phyloP scores from a whole-genome alignment of 64 coral and sea anemone species.

The Dendronephthya gigantea region DNA sequence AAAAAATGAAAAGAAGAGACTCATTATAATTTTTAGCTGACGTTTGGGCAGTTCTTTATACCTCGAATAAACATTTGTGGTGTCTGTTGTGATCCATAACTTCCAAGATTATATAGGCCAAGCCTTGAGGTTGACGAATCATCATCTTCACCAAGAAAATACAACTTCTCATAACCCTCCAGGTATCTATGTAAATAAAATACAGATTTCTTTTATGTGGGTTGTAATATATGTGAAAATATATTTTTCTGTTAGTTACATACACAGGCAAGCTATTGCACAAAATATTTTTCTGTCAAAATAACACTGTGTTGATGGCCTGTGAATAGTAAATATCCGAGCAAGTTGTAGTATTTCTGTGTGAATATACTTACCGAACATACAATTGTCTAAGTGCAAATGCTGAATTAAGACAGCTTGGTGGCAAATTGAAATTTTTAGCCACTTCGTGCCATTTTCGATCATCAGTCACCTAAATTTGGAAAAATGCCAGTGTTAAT shows the following conservation, averaged over 20 bases:
- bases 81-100: neutral
- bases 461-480: constrained; percentile 81
- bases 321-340: neutral
- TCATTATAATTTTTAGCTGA: neutral
- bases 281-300: no score
- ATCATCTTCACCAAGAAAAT: neutral
- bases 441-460: constrained; percentile 88
- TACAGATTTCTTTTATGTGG: neutral
- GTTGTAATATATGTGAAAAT: no score
- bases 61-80: neutral
- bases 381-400: constrained; percentile 93
- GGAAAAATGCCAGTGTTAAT: constrained; percentile 7
- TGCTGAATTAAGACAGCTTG: constrained; percentile 93
- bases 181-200: neutral
- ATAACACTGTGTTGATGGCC: no score
- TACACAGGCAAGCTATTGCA: no score
- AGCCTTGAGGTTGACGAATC: neutral
- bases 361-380: constrained; percentile 44
- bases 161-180: constrained; percentile 2
- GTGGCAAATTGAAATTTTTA: constrained; percentile 88
- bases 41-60: neutral
- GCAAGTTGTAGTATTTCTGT: neutral
- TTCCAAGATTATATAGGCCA: neutral
- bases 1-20: neutral
- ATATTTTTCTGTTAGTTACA: no score